phyloP scores from a whole-genome alignment of 2,888 invertebrate genomes.

The Magallana nippona region DNA sequence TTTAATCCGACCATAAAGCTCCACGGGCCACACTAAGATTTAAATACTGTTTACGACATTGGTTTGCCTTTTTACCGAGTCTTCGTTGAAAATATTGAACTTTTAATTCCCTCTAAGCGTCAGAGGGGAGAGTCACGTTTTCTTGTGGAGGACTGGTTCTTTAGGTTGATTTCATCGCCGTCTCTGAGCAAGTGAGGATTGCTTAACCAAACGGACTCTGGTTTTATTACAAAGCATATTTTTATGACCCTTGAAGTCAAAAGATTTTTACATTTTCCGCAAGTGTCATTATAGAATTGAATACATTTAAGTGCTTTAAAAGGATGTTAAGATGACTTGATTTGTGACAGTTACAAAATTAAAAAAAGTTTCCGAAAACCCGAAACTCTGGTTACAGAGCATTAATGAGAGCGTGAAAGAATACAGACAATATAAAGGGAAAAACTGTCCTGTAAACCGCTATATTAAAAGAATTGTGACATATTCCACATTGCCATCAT shows the following conservation, averaged over 20 bases:
- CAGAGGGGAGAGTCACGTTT: conserved; percentile 3
- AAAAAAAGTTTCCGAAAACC: not conserved
- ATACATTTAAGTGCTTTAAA: conserved; percentile 8
- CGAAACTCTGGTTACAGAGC: not conserved
- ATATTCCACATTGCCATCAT: conserved; percentile 43
- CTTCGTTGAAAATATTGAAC: conserved; percentile 28
- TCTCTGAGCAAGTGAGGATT: conserved; percentile 5
- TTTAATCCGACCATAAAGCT: conserved; percentile 19
- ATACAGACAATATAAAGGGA: not conserved
- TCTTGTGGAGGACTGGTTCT: not conserved
- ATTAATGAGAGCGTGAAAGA: not conserved
- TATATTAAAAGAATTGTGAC: not conserved
- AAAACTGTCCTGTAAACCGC: not conserved
- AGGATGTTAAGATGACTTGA: conserved; percentile 9
- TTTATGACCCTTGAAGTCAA: not conserved
- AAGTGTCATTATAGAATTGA: conserved; percentile 16
- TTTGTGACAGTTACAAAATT: not conserved
- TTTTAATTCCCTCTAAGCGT: conserved; percentile 20
- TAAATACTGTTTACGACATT: conserved; percentile 27
- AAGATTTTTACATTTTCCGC: not conserved
- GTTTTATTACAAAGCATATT: not conserved
- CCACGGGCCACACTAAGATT: conserved; percentile 4
- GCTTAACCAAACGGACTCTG: not conserved
- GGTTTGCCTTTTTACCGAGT: not conserved
- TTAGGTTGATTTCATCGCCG: not conserved